These are phyloP conservation scores for Drosophila neotestacea DNA, from an alignment of 2,888 invertebrate genomes.

Conservation along the genomic window DNA sequence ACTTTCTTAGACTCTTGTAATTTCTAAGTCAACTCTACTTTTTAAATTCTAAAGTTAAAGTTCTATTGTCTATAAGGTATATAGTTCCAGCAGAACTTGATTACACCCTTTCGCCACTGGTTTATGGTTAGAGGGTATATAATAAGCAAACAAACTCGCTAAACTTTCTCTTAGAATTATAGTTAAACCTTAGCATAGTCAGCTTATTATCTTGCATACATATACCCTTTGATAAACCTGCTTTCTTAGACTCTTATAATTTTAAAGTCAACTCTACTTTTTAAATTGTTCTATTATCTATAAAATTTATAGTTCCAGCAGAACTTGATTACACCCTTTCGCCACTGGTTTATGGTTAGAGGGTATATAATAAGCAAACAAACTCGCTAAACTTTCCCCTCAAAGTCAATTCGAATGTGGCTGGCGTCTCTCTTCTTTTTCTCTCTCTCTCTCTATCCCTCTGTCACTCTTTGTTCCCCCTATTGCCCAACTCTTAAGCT, in stretches of 20 bases:
- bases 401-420: conserved; percentile 44
- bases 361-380: conserved; percentile 33
- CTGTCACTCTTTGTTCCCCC: neutral
- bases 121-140: conserved; percentile 12
- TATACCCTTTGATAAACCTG: neutral
- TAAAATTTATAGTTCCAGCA: neutral
- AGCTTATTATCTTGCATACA: neutral
- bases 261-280: neutral
- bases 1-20: neutral
- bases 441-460: conserved; percentile 4
- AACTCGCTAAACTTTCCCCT: conserved; percentile 71
- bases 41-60: no score
- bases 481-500: conserved; percentile 15
- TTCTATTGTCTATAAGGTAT: neutral
- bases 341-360: neutral
- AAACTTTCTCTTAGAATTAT: conserved; percentile 65
- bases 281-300: neutral
- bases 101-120: no score
- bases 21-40: neutral
- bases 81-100: neutral
- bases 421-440: conserved; percentile 17
- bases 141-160: conserved; percentile 36
- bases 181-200: no score
- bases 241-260: neutral
- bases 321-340: no score